phyloP scores from a whole-genome alignment of 2,797 vertebrate species.

The Tragelaphus oryx region DNA sequence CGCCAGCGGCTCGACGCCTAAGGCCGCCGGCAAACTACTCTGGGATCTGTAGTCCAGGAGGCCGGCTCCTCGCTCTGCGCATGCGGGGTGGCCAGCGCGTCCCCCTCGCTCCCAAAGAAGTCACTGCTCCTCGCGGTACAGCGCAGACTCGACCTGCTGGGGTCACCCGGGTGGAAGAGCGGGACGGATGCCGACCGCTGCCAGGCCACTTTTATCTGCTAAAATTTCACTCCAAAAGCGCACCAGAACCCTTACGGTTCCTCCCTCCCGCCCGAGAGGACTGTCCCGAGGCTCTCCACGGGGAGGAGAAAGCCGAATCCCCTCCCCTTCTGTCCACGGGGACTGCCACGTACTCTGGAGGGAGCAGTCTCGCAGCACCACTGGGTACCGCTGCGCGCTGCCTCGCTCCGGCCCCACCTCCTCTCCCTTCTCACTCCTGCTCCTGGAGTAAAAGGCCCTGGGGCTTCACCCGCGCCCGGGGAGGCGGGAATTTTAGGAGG shows the following conservation, averaged over 20 bases:
- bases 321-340: not conserved
- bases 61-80: not conserved
- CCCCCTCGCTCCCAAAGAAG: fast-evolving
- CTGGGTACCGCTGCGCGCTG: conserved; percentile 5
- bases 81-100: not conserved
- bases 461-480: not conserved
- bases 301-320: not conserved
- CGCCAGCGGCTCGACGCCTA: not conserved
- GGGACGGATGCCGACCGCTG: not conserved
- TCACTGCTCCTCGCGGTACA: fast-evolving
- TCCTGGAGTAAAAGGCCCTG: not conserved
- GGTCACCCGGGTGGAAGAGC: not conserved
- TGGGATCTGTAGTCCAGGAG: conserved; percentile 72
- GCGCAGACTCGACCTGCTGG: fast-evolving
- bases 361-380: not conserved
- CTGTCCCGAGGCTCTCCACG: not conserved
- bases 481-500: not conserved
- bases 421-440: fast-evolving
- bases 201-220: conserved; percentile 37
- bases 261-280: not conserved
- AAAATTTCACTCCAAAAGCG: conserved; percentile 57
- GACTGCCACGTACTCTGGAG: conserved; percentile 59
- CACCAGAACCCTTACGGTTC: not conserved
- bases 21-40: fast-evolving
- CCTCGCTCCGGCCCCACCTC: not conserved